phyloP scores from a whole-genome alignment of 2,113 vertebrate species.

The Malaclemys terrapin region DNA sequence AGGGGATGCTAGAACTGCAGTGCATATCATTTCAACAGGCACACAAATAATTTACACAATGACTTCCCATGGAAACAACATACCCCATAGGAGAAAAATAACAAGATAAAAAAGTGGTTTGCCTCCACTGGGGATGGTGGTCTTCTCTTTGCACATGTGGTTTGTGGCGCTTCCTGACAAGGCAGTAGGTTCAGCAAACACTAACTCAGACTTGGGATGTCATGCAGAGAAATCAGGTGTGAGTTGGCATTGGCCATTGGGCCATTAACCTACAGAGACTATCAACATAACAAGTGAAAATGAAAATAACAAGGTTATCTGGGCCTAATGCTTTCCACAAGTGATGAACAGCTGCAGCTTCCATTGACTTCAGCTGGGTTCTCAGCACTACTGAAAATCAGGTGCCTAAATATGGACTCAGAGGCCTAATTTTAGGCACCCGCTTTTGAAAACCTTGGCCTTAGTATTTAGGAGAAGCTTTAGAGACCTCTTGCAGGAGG shows the following conservation, averaged over 20 bases:
- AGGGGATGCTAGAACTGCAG: background rate
- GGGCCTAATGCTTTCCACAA: background rate
- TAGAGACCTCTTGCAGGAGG: background rate
- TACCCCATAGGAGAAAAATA: background rate
- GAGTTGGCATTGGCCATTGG: background rate
- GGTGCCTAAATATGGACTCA: background rate
- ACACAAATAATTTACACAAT: slow-evolving; percentile 11
- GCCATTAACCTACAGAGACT: background rate
- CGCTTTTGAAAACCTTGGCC: background rate
- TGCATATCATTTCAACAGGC: background rate
- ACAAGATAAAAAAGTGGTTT: slow-evolving; percentile 3
- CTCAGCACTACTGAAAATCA: background rate
- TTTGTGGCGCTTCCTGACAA: background rate
- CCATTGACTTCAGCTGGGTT: background rate
- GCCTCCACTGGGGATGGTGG: background rate
- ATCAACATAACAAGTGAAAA: background rate
- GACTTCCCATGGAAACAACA: background rate
- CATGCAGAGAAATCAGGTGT: background rate
- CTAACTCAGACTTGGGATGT: background rate
- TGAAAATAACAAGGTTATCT: background rate
- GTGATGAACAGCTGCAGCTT: background rate
- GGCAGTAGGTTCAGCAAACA: background rate
- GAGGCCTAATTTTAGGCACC: background rate
- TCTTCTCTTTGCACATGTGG: background rate
- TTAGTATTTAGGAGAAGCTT: background rate